Evolutionary conservation across 1,140 invertebrate genomes (phyloP).

Genomic region (Aplysia californica): DNA sequence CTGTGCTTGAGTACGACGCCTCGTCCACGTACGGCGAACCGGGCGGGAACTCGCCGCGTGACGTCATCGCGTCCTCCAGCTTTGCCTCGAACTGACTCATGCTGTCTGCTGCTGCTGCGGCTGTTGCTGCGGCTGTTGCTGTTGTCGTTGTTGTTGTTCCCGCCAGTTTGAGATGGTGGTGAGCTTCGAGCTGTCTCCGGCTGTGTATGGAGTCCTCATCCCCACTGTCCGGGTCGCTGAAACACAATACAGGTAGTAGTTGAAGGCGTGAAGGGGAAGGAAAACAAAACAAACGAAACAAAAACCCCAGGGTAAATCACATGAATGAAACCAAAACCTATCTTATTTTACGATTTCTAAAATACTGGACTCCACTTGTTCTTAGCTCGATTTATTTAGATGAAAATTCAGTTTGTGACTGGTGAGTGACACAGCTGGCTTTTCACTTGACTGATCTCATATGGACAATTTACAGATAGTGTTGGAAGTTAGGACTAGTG

Average conservation of each 20-base stretch:
- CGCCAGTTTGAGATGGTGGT: too few species aligned
- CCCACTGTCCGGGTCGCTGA: slow-evolving; percentile 21
- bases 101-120: not conserved
- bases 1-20: not conserved
- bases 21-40: slow-evolving; percentile 5
- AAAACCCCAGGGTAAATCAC: too few species aligned
- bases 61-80: not conserved
- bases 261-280: too few species aligned
- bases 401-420: not conserved
- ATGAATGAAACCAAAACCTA: not conserved
- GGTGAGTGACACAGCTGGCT: not conserved
- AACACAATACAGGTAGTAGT: not conserved
- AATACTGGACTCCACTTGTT: not conserved
- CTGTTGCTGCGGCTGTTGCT: not conserved
- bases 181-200: not conserved
- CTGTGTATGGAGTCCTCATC: slow-evolving; percentile 21
- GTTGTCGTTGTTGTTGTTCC: too few species aligned
- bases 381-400: not conserved
- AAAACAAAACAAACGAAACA: too few species aligned
- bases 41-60: not conserved
- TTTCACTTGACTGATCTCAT: too few species aligned
- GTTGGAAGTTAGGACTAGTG: too few species aligned
- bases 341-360: not conserved
- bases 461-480: too few species aligned
- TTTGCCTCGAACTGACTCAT: not conserved